These are phyloP conservation scores for Fistularia commersonii DNA, from an alignment of 2,797 vertebrate species.

Conservation along the genomic window DNA sequence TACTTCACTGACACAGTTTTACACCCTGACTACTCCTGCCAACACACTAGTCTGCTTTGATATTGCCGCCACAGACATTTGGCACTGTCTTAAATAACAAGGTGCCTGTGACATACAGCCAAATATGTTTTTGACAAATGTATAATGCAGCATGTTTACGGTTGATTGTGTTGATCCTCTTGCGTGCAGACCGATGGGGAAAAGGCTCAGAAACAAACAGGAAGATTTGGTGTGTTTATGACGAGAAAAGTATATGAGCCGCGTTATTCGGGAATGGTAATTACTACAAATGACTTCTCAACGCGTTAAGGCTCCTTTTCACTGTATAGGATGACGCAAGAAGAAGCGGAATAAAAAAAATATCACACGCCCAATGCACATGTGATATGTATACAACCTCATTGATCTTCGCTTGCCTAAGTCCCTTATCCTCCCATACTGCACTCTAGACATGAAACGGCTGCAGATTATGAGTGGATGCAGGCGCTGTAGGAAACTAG, in stretches of 20 bases:
- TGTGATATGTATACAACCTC: slow-evolving; percentile 65
- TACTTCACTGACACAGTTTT: slow-evolving; percentile 68
- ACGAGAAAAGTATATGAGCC: no score
- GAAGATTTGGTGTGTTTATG: no score
- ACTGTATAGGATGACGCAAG: slow-evolving; percentile 40
- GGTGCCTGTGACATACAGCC: slow-evolving; percentile 17
- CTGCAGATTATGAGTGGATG: slow-evolving; percentile 72
- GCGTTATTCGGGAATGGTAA: no score
- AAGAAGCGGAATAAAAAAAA: slow-evolving; percentile 28
- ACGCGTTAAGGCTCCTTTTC: slow-evolving; percentile 19
- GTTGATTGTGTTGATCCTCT: no score
- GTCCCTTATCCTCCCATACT: slow-evolving; percentile 68
- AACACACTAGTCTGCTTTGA: slow-evolving; percentile 19
- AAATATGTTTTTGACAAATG: slow-evolving; percentile 13
- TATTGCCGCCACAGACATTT: slow-evolving; percentile 16
- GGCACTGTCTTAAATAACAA: slow-evolving; percentile 18
- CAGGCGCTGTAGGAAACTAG: slow-evolving; percentile 65
- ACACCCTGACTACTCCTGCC: slow-evolving; percentile 48
- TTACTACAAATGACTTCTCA: no score
- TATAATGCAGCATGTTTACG: slow-evolving; percentile 9
- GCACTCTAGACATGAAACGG: slow-evolving; percentile 67
- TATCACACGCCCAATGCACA: slow-evolving; percentile 41
- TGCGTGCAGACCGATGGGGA: no score
- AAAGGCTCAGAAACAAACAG: no score
- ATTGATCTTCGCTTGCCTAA: slow-evolving; percentile 71